Percentiles rank a stretch among this genome's conserved stretches.
Evolutionary conservation across 2,113 vertebrate species (phyloP).

Genomic region (Chaenogobius annularis): DNA sequence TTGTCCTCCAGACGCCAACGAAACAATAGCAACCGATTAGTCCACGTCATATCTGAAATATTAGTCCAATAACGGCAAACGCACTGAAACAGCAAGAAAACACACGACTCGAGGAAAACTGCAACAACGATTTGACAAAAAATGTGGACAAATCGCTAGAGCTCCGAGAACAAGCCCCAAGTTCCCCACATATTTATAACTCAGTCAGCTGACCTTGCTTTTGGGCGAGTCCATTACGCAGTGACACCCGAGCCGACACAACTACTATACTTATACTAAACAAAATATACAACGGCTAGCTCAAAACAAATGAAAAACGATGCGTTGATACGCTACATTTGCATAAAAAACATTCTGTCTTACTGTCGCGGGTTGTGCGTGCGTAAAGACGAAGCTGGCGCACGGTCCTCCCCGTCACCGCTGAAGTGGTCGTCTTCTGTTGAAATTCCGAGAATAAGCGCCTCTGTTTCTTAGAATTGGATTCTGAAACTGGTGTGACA

Average conservation of each 20-base stretch:
- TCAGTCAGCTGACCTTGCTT: constrained; percentile 69
- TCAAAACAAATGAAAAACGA: rapidly evolving
- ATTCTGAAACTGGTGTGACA: constrained; percentile 96
- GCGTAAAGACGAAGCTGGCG: rapidly evolving
- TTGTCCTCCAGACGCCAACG: background rate
- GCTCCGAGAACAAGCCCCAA: constrained; percentile 37
- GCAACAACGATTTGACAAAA: background rate
- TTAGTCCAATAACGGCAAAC: background rate
- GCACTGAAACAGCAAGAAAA: background rate
- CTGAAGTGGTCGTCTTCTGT: constrained; percentile 81
- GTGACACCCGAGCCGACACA: background rate
- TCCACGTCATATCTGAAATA: background rate
- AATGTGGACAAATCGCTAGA: background rate
- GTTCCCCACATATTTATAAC: constrained; percentile 67
- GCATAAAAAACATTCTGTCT: rapidly evolving
- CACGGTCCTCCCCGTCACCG: constrained; percentile 61
- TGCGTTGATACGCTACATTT: rapidly evolving
- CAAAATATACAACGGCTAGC: rapidly evolving
- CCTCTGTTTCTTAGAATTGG: constrained; percentile 96
- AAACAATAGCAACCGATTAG: background rate
- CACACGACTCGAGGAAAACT: background rate
- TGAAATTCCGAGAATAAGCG: constrained; percentile 98
- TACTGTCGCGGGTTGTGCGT: rapidly evolving
- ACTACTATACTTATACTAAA: background rate
- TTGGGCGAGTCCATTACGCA: constrained; percentile 46